Conservation (phyloP, 2,113 vertebrate species). For the Hiodon alosoides region DNA sequence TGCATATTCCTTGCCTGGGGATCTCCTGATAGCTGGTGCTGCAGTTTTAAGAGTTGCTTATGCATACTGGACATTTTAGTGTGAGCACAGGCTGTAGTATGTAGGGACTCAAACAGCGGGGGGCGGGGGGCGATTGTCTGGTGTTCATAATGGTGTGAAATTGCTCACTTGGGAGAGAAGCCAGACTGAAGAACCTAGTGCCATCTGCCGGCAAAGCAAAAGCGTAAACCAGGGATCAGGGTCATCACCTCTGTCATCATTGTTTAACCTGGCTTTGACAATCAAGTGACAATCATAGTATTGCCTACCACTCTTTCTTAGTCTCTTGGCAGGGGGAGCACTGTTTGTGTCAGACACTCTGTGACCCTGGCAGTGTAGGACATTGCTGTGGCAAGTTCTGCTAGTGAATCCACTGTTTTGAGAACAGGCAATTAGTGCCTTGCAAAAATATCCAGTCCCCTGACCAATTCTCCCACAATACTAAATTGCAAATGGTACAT, state of each 20-base stretch:
- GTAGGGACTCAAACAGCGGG: neutral
- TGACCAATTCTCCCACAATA: no score
- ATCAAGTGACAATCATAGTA: neutral
- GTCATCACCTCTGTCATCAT: neutral
- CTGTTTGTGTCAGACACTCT: no score
- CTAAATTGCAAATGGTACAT: no score
- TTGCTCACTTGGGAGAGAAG: neutral
- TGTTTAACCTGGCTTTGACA: slow-evolving; percentile 3
- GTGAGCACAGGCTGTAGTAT: neutral
- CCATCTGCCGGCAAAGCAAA: slow-evolving; percentile 1
- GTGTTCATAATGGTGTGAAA: neutral
- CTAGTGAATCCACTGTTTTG: no score
- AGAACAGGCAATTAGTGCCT: no score
- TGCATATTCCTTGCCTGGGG: neutral
- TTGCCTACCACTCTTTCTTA: no score
- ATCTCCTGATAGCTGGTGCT: no score
- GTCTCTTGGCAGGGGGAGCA: no score
- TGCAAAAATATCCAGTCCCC: no score
- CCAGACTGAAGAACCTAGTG: neutral
- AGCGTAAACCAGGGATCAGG: slow-evolving; percentile 7
- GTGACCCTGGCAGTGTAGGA: no score
- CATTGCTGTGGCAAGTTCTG: no score
- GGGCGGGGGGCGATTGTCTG: neutral
- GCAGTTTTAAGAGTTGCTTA: neutral
- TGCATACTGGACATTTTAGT: neutral